Conservation (phyloP, 2,797 vertebrate species). For the Myotis daubentonii region DNA sequence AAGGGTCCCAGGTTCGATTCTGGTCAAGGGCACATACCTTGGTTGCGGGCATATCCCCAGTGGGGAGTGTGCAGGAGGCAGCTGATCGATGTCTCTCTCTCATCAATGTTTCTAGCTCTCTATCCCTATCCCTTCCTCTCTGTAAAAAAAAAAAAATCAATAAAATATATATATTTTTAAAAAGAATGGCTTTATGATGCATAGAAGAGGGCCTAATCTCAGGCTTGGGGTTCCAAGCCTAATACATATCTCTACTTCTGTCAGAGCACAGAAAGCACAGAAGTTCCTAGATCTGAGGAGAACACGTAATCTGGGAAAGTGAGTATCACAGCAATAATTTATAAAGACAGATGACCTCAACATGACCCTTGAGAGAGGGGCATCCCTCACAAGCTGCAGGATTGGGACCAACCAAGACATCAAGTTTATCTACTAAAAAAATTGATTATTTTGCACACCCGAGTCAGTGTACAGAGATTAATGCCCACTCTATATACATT, state of each 20-base stretch:
- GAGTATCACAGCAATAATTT: constrained; percentile 3
- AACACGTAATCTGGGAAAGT: neutral
- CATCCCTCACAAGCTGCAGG: neutral
- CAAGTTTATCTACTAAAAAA: constrained; percentile 72
- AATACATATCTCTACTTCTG: neutral
- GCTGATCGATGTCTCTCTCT: too few species aligned
- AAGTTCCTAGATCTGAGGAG: neutral
- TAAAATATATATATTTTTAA: too few species aligned
- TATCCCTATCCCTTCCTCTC: too few species aligned
- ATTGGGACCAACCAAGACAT: constrained; percentile 53
- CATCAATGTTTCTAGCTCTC: too few species aligned
- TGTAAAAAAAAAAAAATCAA: too few species aligned
- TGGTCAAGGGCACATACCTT: too few species aligned
- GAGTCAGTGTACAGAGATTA: constrained; percentile 71
- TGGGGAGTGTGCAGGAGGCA: too few species aligned
- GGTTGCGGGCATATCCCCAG: too few species aligned
- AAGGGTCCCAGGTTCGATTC: too few species aligned
- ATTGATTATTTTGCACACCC: constrained; percentile 73
- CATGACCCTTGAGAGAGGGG: constrained; percentile 20
- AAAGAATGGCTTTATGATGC: neutral
- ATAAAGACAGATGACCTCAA: constrained; percentile 53
- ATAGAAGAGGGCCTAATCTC: neutral
- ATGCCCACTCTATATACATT: constrained; percentile 73
- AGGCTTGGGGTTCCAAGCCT: neutral
- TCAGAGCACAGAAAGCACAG: neutral